Conservation (phyloP, 2,888 invertebrate genomes). For the Nomada hirtipes region DNA sequence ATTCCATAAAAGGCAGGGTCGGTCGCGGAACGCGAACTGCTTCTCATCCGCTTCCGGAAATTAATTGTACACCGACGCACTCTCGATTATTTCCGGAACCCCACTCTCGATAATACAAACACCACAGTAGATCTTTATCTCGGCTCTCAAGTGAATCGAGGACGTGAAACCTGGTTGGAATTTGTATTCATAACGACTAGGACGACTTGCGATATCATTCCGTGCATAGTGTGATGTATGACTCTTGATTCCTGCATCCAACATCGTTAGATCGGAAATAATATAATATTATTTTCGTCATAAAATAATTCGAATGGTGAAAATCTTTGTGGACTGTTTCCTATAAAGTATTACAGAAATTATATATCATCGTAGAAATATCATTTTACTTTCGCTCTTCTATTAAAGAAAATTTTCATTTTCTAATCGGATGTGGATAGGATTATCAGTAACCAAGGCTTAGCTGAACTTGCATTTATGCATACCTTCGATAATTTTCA, state of each 20-base stretch:
- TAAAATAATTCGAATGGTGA: too few relatives aligned
- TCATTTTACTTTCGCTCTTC: not conserved
- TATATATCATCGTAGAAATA: not conserved
- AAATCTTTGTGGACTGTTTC: too few relatives aligned
- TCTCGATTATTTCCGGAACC: conserved; percentile 50
- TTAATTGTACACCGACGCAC: conserved; percentile 40
- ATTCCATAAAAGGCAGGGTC: conserved; percentile 61
- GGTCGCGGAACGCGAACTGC: conserved; percentile 35
- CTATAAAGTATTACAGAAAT: too few relatives aligned
- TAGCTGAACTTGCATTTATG: conserved; percentile 33
- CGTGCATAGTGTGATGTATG: not conserved
- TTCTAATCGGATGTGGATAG: not conserved
- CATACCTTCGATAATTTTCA: conserved; percentile 41
- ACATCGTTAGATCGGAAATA: not conserved
- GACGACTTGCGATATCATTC: conserved; percentile 22
- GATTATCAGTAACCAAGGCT: not conserved
- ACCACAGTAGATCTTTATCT: conserved; percentile 30
- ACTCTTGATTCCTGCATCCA: not conserved
- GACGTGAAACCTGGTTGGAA: conserved; percentile 24
- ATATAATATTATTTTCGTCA: too few relatives aligned
- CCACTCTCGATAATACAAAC: conserved; percentile 15
- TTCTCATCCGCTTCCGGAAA: conserved; percentile 51
- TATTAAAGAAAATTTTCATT: not conserved
- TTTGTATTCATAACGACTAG: conserved; percentile 36
- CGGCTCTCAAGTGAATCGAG: not conserved